Percentiles rank a stretch among this genome's conserved stretches.
Conservation (phyloP, 2,113 vertebrate species). For the Tupaia chinensis region DNA sequence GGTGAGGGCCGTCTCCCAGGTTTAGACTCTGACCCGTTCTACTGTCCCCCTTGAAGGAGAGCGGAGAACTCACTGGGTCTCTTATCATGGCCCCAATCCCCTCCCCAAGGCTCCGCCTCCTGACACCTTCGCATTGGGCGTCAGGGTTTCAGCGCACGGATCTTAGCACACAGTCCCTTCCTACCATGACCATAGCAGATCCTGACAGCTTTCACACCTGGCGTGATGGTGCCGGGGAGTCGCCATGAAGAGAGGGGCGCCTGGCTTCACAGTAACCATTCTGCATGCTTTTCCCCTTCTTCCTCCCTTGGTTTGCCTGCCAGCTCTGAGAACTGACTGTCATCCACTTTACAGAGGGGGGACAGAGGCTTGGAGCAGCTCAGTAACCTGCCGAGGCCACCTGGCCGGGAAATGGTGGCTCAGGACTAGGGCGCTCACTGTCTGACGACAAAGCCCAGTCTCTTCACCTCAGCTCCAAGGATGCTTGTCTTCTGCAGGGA, state of each 20-base stretch:
- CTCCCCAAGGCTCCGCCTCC: background rate
- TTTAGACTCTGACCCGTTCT: too few species aligned
- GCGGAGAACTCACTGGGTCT: background rate
- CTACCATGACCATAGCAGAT: background rate
- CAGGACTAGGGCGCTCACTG: background rate
- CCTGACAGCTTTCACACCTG: background rate
- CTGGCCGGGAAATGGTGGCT: background rate
- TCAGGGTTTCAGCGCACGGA: background rate
- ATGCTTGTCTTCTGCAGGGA: background rate
- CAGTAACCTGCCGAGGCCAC: background rate
- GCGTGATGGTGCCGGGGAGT: background rate
- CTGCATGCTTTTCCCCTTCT: background rate
- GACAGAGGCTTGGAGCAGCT: background rate
- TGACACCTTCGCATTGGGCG: background rate
- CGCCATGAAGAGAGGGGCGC: background rate
- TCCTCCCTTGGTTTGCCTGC: background rate
- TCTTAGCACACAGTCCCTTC: background rate
- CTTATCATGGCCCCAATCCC: background rate
- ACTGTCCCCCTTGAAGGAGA: background rate
- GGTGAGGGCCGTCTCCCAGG: too few species aligned
- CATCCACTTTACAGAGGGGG: background rate
- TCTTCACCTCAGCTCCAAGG: background rate
- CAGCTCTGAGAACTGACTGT: background rate
- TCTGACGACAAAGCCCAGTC: background rate
- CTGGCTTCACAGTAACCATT: background rate